phyloP scores from a whole-genome alignment of 30 jellyfish, hydroid and myxozoan species.

The Pelagia noctiluca region DNA sequence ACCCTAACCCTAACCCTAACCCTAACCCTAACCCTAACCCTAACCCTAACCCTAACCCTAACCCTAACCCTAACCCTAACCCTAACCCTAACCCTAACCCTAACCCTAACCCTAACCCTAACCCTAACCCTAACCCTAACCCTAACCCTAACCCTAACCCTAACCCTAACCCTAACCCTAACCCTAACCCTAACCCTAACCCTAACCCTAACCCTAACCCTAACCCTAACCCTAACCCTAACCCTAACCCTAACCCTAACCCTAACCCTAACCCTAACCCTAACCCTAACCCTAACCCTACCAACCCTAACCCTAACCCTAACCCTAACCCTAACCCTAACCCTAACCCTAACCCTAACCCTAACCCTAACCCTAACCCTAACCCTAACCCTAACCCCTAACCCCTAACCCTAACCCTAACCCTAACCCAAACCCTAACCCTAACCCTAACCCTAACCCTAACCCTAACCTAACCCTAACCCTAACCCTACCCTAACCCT shows the following conservation, averaged over 20 bases:
- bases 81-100: conserved; percentile 45
- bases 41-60: conserved; percentile 71
- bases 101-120: conserved; percentile 51
- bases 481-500: no score
- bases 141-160: conserved; percentile 64
- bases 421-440: conserved; percentile 71
- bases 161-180: conserved; percentile 67
- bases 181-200: conserved; percentile 73
- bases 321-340: conserved; percentile 72
- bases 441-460: no score
- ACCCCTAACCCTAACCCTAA: no score
- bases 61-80: conserved; percentile 61
- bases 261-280: conserved; percentile 63
- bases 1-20: conserved; percentile 70
- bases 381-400: no score
- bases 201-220: conserved; percentile 76
- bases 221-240: conserved; percentile 68
- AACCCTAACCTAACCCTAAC: no score
- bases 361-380: conserved; percentile 71
- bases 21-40: conserved; percentile 75
- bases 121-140: conserved; percentile 69
- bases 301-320: no score
- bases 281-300: conserved; percentile 77
- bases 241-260: conserved; percentile 74
- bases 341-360: conserved; percentile 76